Evolutionary conservation across 2,888 invertebrate genomes (phyloP).

Genomic region (Eupithecia inturbata): DNA sequence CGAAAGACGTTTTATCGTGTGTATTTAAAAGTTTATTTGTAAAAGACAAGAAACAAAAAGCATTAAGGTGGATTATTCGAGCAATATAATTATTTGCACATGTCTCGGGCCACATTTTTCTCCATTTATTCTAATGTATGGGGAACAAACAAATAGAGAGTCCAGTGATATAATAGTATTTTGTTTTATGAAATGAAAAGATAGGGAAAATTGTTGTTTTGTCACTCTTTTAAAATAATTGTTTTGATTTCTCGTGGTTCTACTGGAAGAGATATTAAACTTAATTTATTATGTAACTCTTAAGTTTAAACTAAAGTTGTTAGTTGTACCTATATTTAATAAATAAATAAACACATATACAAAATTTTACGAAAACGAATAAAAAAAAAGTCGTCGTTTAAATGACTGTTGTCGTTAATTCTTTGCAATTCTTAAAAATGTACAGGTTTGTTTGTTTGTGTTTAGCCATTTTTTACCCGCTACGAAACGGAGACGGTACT

Average conservation of each 20-base stretch:
- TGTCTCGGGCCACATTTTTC: background rate
- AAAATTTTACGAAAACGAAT: no score
- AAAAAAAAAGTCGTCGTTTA: no score
- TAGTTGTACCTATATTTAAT: background rate
- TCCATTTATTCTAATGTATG: conserved; percentile 43
- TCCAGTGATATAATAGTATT: conserved; percentile 30
- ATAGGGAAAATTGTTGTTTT: conserved; percentile 2
- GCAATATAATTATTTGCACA: background rate
- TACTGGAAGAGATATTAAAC: background rate
- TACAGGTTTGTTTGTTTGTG: no score
- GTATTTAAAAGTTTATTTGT: background rate
- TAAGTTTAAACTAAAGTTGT: no score
- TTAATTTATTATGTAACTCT: no score
- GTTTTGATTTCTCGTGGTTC: conserved; percentile 7
- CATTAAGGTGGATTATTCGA: background rate
- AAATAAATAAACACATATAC: no score
- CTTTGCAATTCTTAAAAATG: no score
- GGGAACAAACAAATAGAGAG: conserved; percentile 31
- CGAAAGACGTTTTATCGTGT: no score
- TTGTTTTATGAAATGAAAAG: conserved; percentile 29
- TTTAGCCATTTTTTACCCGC: no score
- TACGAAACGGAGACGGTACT: no score
- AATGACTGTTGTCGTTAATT: no score
- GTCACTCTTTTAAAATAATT: background rate
- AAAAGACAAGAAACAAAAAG: background rate